Percentiles rank a stretch among this genome's conserved stretches.
phyloP scores from a whole-genome alignment of 2,113 vertebrate genomes.

The Thunnus thynnus region DNA sequence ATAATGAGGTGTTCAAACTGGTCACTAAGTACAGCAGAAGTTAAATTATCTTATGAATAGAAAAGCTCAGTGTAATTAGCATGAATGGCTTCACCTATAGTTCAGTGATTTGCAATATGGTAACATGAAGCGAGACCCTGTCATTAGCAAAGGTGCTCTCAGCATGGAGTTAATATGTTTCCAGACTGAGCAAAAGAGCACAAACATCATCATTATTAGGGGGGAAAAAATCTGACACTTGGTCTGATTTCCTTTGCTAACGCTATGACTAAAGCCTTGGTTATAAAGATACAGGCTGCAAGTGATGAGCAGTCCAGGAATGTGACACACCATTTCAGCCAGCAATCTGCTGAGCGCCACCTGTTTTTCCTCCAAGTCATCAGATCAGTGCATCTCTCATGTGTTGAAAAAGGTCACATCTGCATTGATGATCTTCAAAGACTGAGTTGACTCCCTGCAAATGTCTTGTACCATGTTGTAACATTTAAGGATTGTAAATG shows the following conservation, averaged over 20 bases:
- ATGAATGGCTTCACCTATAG: background rate
- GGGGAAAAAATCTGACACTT: constrained; percentile 41
- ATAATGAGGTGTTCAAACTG: background rate
- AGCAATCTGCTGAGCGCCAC: constrained; percentile 54
- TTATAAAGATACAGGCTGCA: constrained; percentile 33
- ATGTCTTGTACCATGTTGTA: constrained; percentile 27
- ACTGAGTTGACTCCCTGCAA: constrained; percentile 29
- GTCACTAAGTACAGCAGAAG: background rate
- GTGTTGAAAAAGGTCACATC: constrained; percentile 50
- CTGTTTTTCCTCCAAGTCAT: constrained; percentile 48
- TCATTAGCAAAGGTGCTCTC: constrained; percentile 42
- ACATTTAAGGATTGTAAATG: no score
- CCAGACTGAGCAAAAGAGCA: constrained; percentile 11
- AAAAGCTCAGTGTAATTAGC: background rate
- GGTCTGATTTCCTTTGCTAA: constrained; percentile 67
- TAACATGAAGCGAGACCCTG: constrained; percentile 14
- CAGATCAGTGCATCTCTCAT: constrained; percentile 20
- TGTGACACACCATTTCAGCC: constrained; percentile 29
- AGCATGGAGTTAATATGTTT: constrained; percentile 50
- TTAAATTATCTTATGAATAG: background rate
- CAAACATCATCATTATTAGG: constrained; percentile 47
- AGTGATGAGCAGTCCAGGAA: constrained; percentile 34
- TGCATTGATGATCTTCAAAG: constrained; percentile 41
- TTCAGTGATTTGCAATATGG: constrained; percentile 9
- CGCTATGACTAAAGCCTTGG: constrained; percentile 27